Evolutionary conservation across 2,113 vertebrate species (phyloP).

Genomic region (Crotalus horridus): DNA sequence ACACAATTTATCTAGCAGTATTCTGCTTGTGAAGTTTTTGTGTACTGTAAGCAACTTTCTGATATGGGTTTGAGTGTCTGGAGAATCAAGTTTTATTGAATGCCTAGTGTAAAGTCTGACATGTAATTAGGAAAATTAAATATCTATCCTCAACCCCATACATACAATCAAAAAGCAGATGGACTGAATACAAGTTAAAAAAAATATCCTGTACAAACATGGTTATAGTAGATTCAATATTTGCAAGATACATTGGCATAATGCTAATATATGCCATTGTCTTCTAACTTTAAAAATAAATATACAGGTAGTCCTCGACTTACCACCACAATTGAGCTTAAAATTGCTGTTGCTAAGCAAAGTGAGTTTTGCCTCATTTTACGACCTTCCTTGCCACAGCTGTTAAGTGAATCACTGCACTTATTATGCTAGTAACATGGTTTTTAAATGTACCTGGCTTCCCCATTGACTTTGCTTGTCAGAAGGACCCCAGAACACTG

Average conservation of each 20-base stretch:
- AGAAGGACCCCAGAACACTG: not conserved
- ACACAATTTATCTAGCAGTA: not conserved
- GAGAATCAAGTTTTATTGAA: not conserved
- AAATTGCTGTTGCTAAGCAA: not conserved
- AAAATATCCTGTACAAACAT: no score
- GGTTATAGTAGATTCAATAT: not conserved
- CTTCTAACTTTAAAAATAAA: not conserved
- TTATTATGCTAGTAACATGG: not conserved
- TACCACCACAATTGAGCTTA: not conserved
- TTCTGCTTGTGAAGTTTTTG: not conserved
- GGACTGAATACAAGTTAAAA: not conserved
- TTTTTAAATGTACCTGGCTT: not conserved
- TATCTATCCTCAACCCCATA: not conserved
- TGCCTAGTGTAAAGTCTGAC: not conserved
- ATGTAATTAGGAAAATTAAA: not conserved
- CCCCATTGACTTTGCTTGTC: not conserved
- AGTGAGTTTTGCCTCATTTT: not conserved
- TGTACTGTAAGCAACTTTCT: not conserved
- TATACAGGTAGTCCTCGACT: not conserved
- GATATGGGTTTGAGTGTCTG: not conserved
- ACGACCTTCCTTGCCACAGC: not conserved
- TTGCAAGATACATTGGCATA: not conserved
- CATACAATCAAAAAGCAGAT: not conserved
- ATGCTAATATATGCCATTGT: not conserved
- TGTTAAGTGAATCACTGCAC: not conserved